Evolutionary conservation across 2,888 invertebrate species (phyloP).

Genomic region (Ganaspis brasiliensis): DNA sequence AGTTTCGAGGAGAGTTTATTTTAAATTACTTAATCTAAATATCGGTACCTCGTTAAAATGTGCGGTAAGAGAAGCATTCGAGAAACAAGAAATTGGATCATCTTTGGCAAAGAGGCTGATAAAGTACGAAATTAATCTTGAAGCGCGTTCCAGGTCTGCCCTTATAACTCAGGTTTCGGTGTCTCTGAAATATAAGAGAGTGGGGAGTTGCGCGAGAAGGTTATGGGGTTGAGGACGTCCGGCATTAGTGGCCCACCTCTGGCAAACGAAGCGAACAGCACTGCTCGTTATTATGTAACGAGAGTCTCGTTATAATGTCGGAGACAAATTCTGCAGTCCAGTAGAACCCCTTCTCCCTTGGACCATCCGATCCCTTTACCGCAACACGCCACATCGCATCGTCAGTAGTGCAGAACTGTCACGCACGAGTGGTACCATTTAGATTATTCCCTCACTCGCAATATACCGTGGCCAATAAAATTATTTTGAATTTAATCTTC

Average conservation of each 20-base stretch:
- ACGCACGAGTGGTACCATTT: slow-evolving; percentile 59
- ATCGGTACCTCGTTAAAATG: slow-evolving; percentile 9
- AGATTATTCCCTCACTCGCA: slow-evolving; percentile 39
- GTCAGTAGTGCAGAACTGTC: slow-evolving; percentile 54
- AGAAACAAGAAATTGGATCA: slow-evolving; percentile 37
- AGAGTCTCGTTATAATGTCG: slow-evolving; percentile 79
- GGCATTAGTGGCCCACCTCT: slow-evolving; percentile 69
- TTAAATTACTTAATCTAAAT: slow-evolving; percentile 2
- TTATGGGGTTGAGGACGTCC: slow-evolving; percentile 66
- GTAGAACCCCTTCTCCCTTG: slow-evolving; percentile 59
- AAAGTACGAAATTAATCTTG: slow-evolving; percentile 67
- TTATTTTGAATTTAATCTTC: slow-evolving; percentile 5
- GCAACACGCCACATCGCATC: slow-evolving; percentile 60
- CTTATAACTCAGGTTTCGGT: slow-evolving; percentile 70
- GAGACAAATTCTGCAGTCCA: slow-evolving; percentile 76
- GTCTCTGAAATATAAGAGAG: slow-evolving; percentile 65
- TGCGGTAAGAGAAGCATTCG: background rate
- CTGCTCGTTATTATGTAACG: slow-evolving; percentile 79
- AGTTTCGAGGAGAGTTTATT: slow-evolving; percentile 6
- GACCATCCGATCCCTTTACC: slow-evolving; percentile 55
- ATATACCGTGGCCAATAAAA: background rate
- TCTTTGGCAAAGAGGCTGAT: slow-evolving; percentile 48
- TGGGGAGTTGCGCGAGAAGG: slow-evolving; percentile 55
- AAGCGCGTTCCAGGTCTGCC: slow-evolving; percentile 60
- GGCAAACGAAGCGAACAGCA: slow-evolving; percentile 73